Conservation (phyloP, 2,113 vertebrate genomes). For the Oryzias curvinotus region DNA sequence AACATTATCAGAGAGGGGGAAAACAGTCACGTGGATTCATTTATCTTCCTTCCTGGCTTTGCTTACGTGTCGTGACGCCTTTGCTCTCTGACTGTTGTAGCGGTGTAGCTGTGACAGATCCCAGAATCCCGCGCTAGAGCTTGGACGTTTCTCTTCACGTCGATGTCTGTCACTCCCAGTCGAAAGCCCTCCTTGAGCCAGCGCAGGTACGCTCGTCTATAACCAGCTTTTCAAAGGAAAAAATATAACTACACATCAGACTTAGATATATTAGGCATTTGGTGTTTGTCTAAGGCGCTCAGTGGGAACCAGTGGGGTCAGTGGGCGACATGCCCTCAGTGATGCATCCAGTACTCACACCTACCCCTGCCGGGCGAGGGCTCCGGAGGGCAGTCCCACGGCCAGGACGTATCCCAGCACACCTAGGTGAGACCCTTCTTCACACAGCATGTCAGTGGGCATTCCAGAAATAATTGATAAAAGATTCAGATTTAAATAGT, state of each 20-base stretch:
- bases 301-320: conserved; percentile 82
- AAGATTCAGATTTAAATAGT: neutral
- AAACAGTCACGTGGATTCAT: neutral
- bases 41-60: neutral
- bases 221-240: neutral
- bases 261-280: conserved; percentile 1
- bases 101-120: conserved; percentile 46
- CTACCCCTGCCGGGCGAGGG: conserved; percentile 85
- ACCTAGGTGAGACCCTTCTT: conserved; percentile 63
- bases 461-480: neutral
- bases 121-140: conserved; percentile 38
- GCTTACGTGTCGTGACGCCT: neutral
- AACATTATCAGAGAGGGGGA: neutral
- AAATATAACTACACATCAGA: neutral
- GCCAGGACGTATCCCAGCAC: conserved; percentile 81
- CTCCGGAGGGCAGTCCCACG: conserved; percentile 87
- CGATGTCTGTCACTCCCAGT: conserved; percentile 80
- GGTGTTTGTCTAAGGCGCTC: conserved; percentile 81
- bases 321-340: conserved; percentile 80
- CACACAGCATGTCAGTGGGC: neutral
- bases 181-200: conserved; percentile 84
- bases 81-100: conserved; percentile 14
- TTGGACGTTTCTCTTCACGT: conserved; percentile 26
- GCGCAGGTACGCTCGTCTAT: conserved; percentile 79
- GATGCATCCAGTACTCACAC: conserved; percentile 88